Evolutionary conservation across 2,113 vertebrate genomes (phyloP).

Genomic region (Noctilio leporinus): DNA sequence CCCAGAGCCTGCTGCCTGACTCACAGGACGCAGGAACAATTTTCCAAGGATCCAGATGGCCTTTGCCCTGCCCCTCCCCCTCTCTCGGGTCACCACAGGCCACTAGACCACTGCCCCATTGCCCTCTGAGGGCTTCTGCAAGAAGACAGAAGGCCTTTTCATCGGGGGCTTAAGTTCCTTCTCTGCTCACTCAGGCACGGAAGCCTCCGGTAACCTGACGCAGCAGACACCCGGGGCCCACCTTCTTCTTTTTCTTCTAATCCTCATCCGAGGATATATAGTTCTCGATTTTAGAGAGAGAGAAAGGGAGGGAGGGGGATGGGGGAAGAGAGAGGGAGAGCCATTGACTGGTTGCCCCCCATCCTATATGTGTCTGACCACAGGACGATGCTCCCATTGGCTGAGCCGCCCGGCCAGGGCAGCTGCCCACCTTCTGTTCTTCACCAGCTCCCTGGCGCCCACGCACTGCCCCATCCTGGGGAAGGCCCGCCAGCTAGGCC

Average conservation of each 20-base stretch:
- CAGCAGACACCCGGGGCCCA: not conserved
- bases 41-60: conserved; percentile 19
- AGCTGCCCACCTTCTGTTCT: not conserved
- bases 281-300: no score
- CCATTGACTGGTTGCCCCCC: no score
- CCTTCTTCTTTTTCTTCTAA: not conserved
- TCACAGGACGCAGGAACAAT: not conserved
- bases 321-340: no score
- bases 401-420: no score
- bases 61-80: not conserved
- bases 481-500: not conserved
- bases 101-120: conserved; percentile 36
- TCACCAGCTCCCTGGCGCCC: not conserved
- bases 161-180: conserved; percentile 33
- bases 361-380: no score
- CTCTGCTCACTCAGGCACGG: not conserved
- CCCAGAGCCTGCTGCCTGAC: not conserved
- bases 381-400: no score
- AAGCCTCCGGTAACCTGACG: not conserved
- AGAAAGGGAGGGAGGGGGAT: no score
- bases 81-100: conserved; percentile 29
- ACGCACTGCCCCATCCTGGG: not conserved
- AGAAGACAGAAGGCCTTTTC: conserved; percentile 57
- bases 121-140: conserved; percentile 22
- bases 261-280: no score